These are phyloP conservation scores for Oreohelix idahoensis DNA, from an alignment of 1,140 invertebrate species.

Conservation along the genomic window DNA sequence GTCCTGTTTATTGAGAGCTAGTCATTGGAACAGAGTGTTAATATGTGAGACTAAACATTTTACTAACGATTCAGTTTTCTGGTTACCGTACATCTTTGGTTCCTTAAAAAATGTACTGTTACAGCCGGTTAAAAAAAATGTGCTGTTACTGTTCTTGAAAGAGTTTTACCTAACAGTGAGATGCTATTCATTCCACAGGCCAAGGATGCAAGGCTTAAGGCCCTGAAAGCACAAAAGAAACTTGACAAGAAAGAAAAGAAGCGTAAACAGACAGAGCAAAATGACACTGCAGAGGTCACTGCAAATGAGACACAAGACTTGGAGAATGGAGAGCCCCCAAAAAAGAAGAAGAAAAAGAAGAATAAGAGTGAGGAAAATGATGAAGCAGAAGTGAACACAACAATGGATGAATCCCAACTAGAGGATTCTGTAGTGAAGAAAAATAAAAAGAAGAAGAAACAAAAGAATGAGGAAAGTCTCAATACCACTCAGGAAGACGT, in stretches of 20 bases:
- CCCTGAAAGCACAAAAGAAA: conserved; percentile 56
- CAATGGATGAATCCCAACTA: neutral
- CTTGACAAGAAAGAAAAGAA: conserved; percentile 66
- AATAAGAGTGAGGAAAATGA: conserved; percentile 34
- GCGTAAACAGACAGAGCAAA: conserved; percentile 53
- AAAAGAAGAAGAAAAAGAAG: conserved; percentile 68
- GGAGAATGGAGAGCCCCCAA: conserved; percentile 39
- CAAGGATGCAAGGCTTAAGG: conserved; percentile 34
- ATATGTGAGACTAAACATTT: no score
- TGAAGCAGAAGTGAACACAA: neutral
- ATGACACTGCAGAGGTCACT: conserved; percentile 38
- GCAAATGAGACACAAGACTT: conserved; percentile 51
- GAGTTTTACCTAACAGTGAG: no score
- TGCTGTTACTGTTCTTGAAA: no score
- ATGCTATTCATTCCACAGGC: conserved; percentile 60
- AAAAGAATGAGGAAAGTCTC: conserved; percentile 36
- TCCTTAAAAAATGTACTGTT: no score
- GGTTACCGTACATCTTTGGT: no score
- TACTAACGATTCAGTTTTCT: no score
- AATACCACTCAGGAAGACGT: conserved; percentile 50
- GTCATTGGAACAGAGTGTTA: no score
- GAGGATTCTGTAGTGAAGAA: conserved; percentile 34
- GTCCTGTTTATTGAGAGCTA: no score
- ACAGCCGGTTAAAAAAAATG: no score
- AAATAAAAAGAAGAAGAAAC: neutral